Evolutionary conservation across 2,113 vertebrate genomes (phyloP).

Genomic region (Ailurus styani): DNA sequence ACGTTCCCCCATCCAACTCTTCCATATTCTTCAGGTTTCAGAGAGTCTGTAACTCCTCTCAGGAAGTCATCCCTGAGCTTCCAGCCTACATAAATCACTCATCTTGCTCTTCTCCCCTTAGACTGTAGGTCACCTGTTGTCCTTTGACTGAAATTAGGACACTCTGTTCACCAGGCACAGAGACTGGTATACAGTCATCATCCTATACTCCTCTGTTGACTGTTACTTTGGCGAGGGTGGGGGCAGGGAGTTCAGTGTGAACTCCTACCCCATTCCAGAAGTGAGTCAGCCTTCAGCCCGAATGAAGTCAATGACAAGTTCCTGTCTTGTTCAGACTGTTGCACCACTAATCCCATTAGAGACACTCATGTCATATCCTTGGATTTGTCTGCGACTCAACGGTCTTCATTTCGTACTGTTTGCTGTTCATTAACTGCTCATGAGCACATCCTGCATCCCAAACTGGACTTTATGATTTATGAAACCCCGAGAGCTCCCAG

Average conservation of each 20-base stretch:
- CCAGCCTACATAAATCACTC: not conserved
- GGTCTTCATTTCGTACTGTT: not conserved
- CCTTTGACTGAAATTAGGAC: not conserved
- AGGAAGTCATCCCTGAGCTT: not conserved
- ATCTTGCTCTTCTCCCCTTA: not conserved
- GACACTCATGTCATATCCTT: not conserved
- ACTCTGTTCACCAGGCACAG: not conserved
- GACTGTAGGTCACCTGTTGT: not conserved
- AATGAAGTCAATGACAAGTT: not conserved
- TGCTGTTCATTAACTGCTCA: not conserved
- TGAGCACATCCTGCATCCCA: not conserved
- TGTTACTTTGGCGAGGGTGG: not conserved
- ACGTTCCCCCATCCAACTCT: not conserved
- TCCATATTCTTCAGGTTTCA: not conserved
- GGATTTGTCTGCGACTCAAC: not conserved
- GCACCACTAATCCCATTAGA: not conserved
- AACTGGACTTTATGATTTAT: not conserved
- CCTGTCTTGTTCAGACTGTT: not conserved
- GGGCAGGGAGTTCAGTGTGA: not conserved
- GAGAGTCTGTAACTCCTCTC: not conserved
- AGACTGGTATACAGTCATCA: rapidly evolving
- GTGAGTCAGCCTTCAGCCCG: not conserved
- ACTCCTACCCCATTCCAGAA: not conserved
- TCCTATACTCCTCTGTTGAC: not conserved
- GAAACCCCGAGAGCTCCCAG: not conserved